Evolutionary conservation across 1,140 invertebrate species (phyloP), one percentile per base, ranked within the genome.

Genomic region (Panulirus ornatus): DNA sequence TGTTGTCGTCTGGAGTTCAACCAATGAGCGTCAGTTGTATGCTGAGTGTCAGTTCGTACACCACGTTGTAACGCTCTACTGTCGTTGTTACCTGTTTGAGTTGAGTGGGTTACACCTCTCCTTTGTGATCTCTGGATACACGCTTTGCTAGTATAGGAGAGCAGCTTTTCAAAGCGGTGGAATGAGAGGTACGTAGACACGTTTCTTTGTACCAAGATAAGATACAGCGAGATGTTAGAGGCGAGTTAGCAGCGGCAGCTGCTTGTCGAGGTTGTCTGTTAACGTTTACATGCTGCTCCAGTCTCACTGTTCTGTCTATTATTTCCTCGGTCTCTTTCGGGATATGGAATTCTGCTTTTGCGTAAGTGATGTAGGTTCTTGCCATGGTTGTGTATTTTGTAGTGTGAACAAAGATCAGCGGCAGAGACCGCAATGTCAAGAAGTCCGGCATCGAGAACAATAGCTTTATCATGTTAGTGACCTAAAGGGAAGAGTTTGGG

Each of bases 1-100:
- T 83, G 81, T 76, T 86, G 84, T 76, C 58, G 84, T 86, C 71
- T 86, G 44, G n/a, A 42, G 38, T 27, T 84, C 11, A 63, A 84
- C 84, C 84, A 86, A 76, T 76, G 84, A 86, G 84, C 84, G 71
- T 9, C 71, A 86, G 84, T 86, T 86, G 84, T 76, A 22, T 76
- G 22, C 63, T 36, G 30, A 40, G 71, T 78, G 84, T 51, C 42
- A 19, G 38, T 0, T 0, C 30, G 47, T 76, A 16, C 42, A 6
- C 38, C 0, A 0, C n/a, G 47, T 34, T 38, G 34, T 42, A 16
- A 1, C 11, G 1, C 36, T n/a, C 47, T 63, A 8, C 1, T 51
- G 47, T 19, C 6, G 58, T 22, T 44, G n/a, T 6, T 63, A 36
- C 73, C 40, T 73, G 42, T 70, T 85, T 75, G 30, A 54, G 38